Conservation (phyloP, 2,113 vertebrate species). For the Chaenogobius annularis region DNA sequence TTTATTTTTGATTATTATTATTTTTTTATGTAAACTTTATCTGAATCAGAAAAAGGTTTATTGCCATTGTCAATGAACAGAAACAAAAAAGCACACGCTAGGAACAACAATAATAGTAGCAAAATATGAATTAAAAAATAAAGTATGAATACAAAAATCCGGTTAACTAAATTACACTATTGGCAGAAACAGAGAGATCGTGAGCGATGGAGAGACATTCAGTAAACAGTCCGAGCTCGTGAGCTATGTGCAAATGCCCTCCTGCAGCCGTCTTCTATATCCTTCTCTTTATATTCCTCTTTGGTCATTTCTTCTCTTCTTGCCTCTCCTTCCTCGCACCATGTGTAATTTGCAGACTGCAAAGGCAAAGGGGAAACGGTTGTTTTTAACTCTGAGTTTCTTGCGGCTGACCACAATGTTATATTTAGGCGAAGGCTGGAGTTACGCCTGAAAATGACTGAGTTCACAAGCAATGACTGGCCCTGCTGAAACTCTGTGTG, state of each 20-base stretch:
- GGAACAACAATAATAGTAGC: too few relatives aligned
- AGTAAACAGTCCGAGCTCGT: too few relatives aligned
- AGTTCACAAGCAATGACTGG: conserved; percentile 56
- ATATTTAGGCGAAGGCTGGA: conserved; percentile 72
- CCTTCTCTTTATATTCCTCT: conserved; percentile 6
- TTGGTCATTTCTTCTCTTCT: conserved; percentile 16
- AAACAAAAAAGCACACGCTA: too few relatives aligned
- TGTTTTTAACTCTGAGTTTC: conserved; percentile 71
- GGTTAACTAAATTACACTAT: too few relatives aligned
- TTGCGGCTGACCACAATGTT: conserved; percentile 70
- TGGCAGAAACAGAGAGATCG: too few relatives aligned
- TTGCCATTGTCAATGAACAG: too few relatives aligned
- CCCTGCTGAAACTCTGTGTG: conserved; percentile 15
- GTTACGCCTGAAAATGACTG: conserved; percentile 70
- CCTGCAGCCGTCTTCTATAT: conserved; percentile 8
- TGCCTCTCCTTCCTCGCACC: conserved; percentile 27
- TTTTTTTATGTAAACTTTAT: too few relatives aligned
- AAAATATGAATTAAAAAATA: too few relatives aligned
- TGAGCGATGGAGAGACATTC: too few relatives aligned
- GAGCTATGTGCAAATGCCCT: neutral
- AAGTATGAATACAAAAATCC: too few relatives aligned
- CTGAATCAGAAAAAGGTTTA: too few relatives aligned
- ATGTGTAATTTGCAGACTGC: conserved; percentile 69
- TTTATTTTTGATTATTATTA: neutral
- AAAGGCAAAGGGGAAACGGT: conserved; percentile 54